A percentile compares a stretch with the other conserved stretches of the same genome.
phyloP scores from a whole-genome alignment of 2,888 invertebrate species.

The Branchellion lobata region DNA sequence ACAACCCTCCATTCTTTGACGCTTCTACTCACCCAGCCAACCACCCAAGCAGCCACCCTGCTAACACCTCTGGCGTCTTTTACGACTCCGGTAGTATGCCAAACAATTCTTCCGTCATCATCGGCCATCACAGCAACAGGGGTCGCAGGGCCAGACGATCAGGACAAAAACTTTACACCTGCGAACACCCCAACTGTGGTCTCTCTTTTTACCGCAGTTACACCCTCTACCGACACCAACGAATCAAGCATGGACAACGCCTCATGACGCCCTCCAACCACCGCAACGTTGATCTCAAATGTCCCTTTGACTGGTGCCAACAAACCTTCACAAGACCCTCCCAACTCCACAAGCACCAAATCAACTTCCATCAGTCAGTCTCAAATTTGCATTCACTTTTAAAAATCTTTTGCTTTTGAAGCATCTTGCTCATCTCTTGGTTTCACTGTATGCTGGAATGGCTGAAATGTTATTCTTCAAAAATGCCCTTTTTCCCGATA shows the following conservation, averaged over 20 bases:
- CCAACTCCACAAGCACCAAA: slow-evolving; percentile 17
- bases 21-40: background rate
- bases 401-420: background rate
- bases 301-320: slow-evolving; percentile 16
- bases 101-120: background rate
- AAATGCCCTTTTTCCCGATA: too few species aligned
- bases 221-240: slow-evolving; percentile 46
- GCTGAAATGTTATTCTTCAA: too few species aligned
- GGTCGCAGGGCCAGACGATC: slow-evolving; percentile 36
- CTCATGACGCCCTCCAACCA: slow-evolving; percentile 24
- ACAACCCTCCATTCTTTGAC: background rate
- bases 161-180: slow-evolving; percentile 41
- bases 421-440: too few species aligned
- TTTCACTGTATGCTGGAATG: too few species aligned
- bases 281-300: slow-evolving; percentile 2
- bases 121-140: slow-evolving; percentile 10
- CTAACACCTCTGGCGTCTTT: background rate
- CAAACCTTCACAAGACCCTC: slow-evolving; percentile 25
- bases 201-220: slow-evolving; percentile 45
- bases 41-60: background rate
- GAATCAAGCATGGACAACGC: slow-evolving; percentile 45
- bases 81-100: background rate
- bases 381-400: background rate
- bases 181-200: slow-evolving; percentile 42
- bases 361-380: slow-evolving; percentile 25